phyloP scores from a whole-genome alignment of 1,140 invertebrate species.

The Linepithema humile region DNA sequence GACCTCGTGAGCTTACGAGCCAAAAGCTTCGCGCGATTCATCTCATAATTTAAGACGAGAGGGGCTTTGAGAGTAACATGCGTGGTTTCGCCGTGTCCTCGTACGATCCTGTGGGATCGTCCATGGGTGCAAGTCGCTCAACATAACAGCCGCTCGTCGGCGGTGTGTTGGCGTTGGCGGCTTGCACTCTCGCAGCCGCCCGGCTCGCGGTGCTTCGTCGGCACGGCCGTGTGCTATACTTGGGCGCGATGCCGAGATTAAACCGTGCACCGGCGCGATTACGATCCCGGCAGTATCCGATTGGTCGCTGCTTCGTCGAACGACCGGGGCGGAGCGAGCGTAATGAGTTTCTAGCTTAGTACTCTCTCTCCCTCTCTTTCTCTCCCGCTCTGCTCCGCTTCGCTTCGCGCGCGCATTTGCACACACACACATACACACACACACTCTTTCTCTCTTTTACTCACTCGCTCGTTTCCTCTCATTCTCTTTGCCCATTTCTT shows the following conservation, averaged over 20 bases:
- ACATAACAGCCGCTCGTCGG: background rate
- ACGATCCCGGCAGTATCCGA: slow-evolving; percentile 81
- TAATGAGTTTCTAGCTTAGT: slow-evolving; percentile 84
- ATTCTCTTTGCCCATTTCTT: background rate
- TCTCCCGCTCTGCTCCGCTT: slow-evolving; percentile 40
- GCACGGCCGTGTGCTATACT: slow-evolving; percentile 60
- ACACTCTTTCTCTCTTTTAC: slow-evolving; percentile 62
- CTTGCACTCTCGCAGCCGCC: slow-evolving; percentile 25
- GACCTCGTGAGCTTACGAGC: too few relatives aligned
- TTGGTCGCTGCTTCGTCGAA: slow-evolving; percentile 82
- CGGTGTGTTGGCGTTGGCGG: background rate
- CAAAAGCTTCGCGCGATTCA: background rate
- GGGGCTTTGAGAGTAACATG: too few relatives aligned
- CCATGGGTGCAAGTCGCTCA: too few relatives aligned
- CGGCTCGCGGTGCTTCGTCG: slow-evolving; percentile 18
- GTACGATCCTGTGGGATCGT: too few relatives aligned
- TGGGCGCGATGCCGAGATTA: slow-evolving; percentile 81
- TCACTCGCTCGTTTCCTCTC: background rate
- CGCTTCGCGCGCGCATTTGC: slow-evolving; percentile 19
- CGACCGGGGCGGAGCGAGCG: slow-evolving; percentile 81
- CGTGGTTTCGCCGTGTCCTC: too few relatives aligned
- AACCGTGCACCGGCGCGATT: slow-evolving; percentile 82
- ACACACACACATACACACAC: background rate
- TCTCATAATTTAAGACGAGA: background rate
- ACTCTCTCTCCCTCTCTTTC: slow-evolving; percentile 68